Evolutionary conservation across 2,797 vertebrate species (phyloP).

Genomic region (Loriculus beryllinus): DNA sequence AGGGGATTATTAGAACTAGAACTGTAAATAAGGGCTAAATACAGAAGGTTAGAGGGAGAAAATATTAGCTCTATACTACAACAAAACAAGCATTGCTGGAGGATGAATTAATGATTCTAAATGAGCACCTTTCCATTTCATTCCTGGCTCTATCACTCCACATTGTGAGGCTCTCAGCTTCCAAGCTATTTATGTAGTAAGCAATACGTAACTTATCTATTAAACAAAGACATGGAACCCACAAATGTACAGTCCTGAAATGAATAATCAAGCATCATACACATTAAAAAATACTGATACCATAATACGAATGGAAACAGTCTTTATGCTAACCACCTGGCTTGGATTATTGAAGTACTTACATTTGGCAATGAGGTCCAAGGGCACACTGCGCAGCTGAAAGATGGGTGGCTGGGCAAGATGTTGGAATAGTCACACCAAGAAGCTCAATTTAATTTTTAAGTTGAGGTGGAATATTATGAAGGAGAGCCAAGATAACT

Average conservation of each 20-base stretch:
- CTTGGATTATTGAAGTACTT: not conserved
- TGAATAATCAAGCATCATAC: not conserved
- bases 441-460: conserved; percentile 36
- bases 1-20: not conserved
- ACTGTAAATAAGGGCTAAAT: not conserved
- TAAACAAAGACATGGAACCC: not conserved
- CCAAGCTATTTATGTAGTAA: not conserved
- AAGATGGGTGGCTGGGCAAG: not conserved
- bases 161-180: not conserved
- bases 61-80: not conserved
- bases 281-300: not conserved
- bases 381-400: conserved; percentile 6
- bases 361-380: not conserved
- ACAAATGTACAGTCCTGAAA: not conserved
- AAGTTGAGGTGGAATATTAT: conserved; percentile 16
- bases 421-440: not conserved
- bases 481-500: conserved; percentile 25
- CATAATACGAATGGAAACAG: not conserved
- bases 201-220: not conserved
- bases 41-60: not conserved
- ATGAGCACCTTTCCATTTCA: not conserved
- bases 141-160: not conserved
- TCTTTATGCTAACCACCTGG: not conserved
- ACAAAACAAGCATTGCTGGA: not conserved
- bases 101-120: not conserved